These are phyloP conservation scores for Stenodera caucasica DNA, from an alignment of 2,888 invertebrate genomes.

Conservation along the genomic window DNA sequence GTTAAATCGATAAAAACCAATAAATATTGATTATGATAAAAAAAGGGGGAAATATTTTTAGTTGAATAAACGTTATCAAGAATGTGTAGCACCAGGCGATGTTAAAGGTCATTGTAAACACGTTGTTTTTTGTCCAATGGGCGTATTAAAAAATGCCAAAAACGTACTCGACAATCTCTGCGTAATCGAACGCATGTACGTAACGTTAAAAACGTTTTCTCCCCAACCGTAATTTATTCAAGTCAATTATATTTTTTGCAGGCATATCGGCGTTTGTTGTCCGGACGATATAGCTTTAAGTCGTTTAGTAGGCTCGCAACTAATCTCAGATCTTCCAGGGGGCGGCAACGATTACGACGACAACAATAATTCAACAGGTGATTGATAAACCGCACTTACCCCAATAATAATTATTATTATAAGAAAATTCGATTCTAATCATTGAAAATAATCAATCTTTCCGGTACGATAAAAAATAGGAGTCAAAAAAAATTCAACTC, in stretches of 20 bases:
- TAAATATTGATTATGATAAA: slow-evolving; percentile 6
- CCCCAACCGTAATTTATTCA: slow-evolving; percentile 1
- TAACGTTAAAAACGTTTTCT: slow-evolving; percentile 26
- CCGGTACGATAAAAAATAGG: too few species aligned
- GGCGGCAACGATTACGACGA: slow-evolving; percentile 60
- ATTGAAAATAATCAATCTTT: too few species aligned
- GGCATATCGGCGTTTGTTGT: slow-evolving; percentile 75
- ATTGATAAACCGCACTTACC: neutral
- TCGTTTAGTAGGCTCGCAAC: slow-evolving; percentile 47
- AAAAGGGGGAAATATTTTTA: slow-evolving; percentile 42
- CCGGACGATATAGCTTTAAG: slow-evolving; percentile 59
- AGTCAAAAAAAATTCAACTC: too few species aligned
- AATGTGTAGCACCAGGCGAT: slow-evolving; percentile 62
- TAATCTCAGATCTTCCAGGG: slow-evolving; percentile 57
- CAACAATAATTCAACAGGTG: slow-evolving; percentile 52
- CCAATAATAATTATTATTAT: too few species aligned
- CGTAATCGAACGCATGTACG: slow-evolving; percentile 67
- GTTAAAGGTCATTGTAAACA: slow-evolving; percentile 70
- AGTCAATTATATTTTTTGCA: slow-evolving; percentile 33
- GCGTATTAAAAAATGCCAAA: slow-evolving; percentile 57
- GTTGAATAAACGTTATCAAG: slow-evolving; percentile 65
- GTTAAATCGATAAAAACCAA: neutral
- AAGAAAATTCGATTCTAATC: too few species aligned
- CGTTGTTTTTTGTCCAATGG: slow-evolving; percentile 61
- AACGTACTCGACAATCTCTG: slow-evolving; percentile 69